Evolutionary conservation across 2,113 vertebrate species (phyloP).

Genomic region (Nettapus auritus): DNA sequence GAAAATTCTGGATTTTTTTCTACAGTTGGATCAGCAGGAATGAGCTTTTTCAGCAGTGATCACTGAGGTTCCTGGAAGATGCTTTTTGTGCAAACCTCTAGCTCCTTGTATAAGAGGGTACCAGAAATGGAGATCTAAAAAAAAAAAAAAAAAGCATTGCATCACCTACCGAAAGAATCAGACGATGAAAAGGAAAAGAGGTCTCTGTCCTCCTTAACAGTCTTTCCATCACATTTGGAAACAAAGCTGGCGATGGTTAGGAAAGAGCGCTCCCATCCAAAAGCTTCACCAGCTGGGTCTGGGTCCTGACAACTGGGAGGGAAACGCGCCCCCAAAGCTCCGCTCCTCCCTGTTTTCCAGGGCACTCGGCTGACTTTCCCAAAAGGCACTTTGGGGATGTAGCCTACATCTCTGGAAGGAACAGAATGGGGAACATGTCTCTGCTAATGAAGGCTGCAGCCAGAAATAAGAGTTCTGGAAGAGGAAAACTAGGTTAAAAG

Average conservation of each 20-base stretch:
- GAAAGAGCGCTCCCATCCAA: background rate
- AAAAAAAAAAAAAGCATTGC: background rate
- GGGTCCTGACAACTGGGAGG: background rate
- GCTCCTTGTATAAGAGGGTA: background rate
- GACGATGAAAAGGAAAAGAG: background rate
- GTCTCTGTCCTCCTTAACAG: background rate
- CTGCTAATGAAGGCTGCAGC: constrained; percentile 37
- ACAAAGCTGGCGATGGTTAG: background rate
- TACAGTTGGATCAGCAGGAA: background rate
- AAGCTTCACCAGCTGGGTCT: background rate
- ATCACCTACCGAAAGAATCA: background rate
- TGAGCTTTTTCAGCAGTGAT: background rate
- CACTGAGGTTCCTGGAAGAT: background rate
- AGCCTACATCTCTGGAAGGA: constrained; percentile 45
- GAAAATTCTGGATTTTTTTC: background rate
- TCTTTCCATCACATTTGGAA: background rate
- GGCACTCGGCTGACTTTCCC: background rate
- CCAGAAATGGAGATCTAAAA: background rate
- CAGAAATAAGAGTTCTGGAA: constrained; percentile 44
- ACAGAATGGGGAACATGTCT: background rate
- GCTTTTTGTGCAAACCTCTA: background rate
- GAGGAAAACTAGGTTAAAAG: constrained; percentile 62
- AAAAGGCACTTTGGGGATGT: constrained; percentile 41
- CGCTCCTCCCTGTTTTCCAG: background rate
- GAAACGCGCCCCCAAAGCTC: background rate